Evolutionary conservation across 2,797 vertebrate species (phyloP), one percentile per base, ranked within the genome.

Genomic region (Aselliscus stoliczkanus): DNA sequence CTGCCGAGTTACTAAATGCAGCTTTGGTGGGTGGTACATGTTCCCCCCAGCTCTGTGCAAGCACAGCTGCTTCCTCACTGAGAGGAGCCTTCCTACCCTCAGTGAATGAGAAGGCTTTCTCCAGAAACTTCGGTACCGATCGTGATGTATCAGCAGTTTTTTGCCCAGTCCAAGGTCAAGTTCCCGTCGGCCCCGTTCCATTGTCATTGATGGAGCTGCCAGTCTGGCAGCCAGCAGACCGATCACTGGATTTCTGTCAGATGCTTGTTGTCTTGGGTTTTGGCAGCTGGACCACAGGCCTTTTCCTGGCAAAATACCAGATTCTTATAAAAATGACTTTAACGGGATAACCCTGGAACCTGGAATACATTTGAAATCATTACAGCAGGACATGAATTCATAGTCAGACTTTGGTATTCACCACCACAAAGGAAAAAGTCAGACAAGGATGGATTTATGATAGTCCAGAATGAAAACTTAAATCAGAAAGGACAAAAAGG

Each of bases 321-420:
- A 85, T 73, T 87, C 44, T 85, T 93, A 65, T 56, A 60, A 90
- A 95, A 94, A 79, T 65, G 23, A 15, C 52, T 94, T 94, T 88
- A 79, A 39, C 29, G 23, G 72, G 58, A 92, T 88, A 87, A 83
- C 42, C 21, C 62, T 67, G 11, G 60, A 83, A 96, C 56, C 44
- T 79, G 83, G 50, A 95, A 85, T 60, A 44, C 15, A 87, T 92
- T 93, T 92, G 92, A 95, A 96, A 73, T 90, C 47, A 69, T 90
- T 73, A 60, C 7, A 64, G 50, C n/a, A 76, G 42, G 21, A 25
- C 75, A 39, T 18, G 29, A 23, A 85, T 90, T 96, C 62, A 15
- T 4, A 77, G 77, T 58, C 56, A 72, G 34, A 65, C 37, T 81
- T 93, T 39, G 72, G 29, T 83, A 52, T 87, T 87, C 37, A 52